Percentiles rank a stretch among this genome's conserved stretches.
Conservation (phyloP, 2,888 invertebrate species). For the Agapostemon virescens region DNA sequence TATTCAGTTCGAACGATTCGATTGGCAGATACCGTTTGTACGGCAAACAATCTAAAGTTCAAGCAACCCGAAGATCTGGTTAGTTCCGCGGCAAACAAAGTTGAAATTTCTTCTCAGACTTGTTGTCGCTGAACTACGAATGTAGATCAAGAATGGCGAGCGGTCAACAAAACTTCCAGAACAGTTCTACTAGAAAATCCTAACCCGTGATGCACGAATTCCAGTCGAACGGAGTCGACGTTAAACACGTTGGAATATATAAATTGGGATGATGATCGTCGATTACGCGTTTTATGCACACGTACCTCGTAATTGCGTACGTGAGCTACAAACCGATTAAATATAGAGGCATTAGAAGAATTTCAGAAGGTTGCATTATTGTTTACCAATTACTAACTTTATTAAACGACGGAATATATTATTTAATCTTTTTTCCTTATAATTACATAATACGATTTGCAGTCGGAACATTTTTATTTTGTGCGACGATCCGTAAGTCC, state of each 20-base stretch:
- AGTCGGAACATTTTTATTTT: not conserved
- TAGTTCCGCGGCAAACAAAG: not conserved
- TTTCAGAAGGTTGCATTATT: not conserved
- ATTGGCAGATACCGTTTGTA: not conserved
- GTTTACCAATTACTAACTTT: not conserved
- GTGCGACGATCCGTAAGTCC: too few relatives aligned
- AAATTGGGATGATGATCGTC: not conserved
- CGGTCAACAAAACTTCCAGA: not conserved
- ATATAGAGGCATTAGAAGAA: not conserved
- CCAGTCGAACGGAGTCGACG: not conserved
- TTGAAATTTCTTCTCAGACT: not conserved
- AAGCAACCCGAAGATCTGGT: not conserved
- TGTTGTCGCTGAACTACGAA: constrained; percentile 1
- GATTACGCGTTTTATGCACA: not conserved
- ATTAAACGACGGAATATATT: not conserved
- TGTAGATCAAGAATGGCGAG: not conserved
- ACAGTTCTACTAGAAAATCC: constrained; percentile 2
- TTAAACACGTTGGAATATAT: not conserved
- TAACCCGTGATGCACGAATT: not conserved
- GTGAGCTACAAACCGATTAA: not conserved
- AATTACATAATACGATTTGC: too few relatives aligned
- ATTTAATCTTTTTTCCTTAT: too few relatives aligned
- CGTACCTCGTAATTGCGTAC: not conserved
- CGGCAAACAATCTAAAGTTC: not conserved
- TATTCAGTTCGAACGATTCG: not conserved